These are phyloP conservation scores for Onychorhynchus coronatus DNA, from an alignment of 2,113 vertebrate genomes.

Conservation along the genomic window DNA sequence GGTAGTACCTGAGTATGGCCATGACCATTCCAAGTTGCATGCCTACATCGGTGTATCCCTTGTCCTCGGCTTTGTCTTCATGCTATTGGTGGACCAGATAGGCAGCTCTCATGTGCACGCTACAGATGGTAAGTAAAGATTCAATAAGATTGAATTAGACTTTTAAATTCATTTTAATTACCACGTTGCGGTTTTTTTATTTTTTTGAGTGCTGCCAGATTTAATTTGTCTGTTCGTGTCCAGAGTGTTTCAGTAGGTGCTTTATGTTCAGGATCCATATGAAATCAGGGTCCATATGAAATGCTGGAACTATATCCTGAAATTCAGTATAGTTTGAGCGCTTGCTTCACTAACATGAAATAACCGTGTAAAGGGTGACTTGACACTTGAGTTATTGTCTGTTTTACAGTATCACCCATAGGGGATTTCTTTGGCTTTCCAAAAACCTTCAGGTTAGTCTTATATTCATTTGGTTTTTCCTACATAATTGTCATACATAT, in stretches of 20 bases:
- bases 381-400: neutral
- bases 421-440: neutral
- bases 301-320: neutral
- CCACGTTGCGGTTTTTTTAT: neutral
- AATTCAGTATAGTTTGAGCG: neutral
- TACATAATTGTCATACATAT: neutral
- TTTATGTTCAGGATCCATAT: neutral
- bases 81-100: slow-evolving; percentile 97
- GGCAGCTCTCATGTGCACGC: slow-evolving; percentile 91
- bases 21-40: slow-evolving; percentile 83
- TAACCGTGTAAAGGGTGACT: neutral
- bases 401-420: neutral
- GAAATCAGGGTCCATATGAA: neutral
- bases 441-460: neutral
- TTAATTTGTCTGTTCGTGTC: neutral
- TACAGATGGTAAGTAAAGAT: slow-evolving; percentile 81
- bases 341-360: neutral
- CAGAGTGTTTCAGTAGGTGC: neutral
- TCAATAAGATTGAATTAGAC: neutral
- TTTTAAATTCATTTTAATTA: neutral
- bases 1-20: slow-evolving; percentile 75
- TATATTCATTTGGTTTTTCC: neutral
- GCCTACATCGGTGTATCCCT: slow-evolving; percentile 95
- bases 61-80: slow-evolving; percentile 97
- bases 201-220: neutral